Base-by-base conservation (phyloP, 2,113 vertebrate species). In the Cygnus atratus region DNA sequence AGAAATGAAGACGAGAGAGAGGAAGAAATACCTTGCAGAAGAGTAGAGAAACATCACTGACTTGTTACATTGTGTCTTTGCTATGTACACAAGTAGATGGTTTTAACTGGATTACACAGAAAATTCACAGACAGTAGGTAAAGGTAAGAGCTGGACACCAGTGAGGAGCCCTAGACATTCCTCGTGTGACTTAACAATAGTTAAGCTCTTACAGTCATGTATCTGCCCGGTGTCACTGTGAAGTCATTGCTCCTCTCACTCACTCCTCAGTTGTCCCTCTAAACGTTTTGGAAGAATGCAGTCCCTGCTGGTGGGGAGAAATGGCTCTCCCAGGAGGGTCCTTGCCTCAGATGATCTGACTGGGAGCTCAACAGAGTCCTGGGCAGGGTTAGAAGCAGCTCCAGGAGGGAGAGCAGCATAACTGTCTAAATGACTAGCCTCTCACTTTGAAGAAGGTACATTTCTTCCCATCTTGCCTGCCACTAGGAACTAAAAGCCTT, bases 291-390 rank as follows among this genome's bases (percentile, higher is more conserved):
- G 54, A 85, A 79, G 50, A 87, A 48, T 6, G 57, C 78, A 20
- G 29, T 65, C 44, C 22, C 9, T 13, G 0, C 3, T 0, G 1
- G 4, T 15, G 55, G 57, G 31, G 39, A 31, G 7, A 55, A 11
- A 18, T 21, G 58, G 7, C 12, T 31, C 1, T 3, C 11, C 15
- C 17, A 21, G 46, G 31, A 76, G 13, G 10, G 2, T 87, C 26
- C 54, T 59, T 35, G 54, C 37, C 52, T 82, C 39, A 54, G 44
- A 35, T 24, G 20, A 31, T 65, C 39, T 58, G 48, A 0, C 1
- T 39, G 39, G 48, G 43, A 61, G 10, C 18, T 85, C 5, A 9
- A 35, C 48, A 85, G 17, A 92, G 28, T 70, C 33, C 57, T 35
- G 57, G 24, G 66, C 48, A 46, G 6, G 7, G 46, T 44, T 14